Percentiles rank a stretch among this genome's conserved stretches.
Evolutionary conservation across 2,113 vertebrate genomes (phyloP).

Genomic region (Hepsetus odoe): DNA sequence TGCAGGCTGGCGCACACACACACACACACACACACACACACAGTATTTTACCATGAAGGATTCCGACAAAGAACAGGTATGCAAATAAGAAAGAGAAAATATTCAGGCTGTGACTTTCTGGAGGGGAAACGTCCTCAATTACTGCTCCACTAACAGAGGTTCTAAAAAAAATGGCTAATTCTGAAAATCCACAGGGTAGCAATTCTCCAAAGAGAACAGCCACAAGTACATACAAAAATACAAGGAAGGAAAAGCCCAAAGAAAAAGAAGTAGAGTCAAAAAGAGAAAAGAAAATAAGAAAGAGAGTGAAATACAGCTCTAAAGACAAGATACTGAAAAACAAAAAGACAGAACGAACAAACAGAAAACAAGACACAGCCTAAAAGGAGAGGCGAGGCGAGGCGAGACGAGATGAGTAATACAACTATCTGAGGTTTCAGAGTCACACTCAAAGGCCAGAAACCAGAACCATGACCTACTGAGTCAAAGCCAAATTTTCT

Average conservation of each 20-base stretch:
- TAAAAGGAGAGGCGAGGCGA: background rate
- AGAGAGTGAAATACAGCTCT: too few species aligned
- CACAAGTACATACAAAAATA: too few species aligned
- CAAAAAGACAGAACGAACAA: background rate
- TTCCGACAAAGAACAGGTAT: too few species aligned
- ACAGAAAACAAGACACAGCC: background rate
- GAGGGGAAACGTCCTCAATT: background rate
- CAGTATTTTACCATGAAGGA: too few species aligned
- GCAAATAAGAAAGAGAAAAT: background rate
- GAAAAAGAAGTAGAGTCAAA: background rate
- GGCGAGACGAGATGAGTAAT: background rate
- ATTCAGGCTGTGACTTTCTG: slow-evolving; percentile 1
- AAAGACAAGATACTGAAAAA: too few species aligned
- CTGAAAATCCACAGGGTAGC: background rate
- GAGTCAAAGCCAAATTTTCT: slow-evolving; percentile 8
- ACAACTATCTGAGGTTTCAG: background rate
- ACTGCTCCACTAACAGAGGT: background rate
- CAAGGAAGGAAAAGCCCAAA: too few species aligned
- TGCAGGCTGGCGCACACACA: background rate
- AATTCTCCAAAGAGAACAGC: too few species aligned
- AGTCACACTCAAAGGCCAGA: slow-evolving; percentile 8
- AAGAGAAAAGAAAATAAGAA: too few species aligned
- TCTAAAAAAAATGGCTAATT: background rate
- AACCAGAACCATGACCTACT: slow-evolving; percentile 32
- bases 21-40: background rate